Conservation (phyloP, 2,113 vertebrate species). For the Pygathrix nemaeus region DNA sequence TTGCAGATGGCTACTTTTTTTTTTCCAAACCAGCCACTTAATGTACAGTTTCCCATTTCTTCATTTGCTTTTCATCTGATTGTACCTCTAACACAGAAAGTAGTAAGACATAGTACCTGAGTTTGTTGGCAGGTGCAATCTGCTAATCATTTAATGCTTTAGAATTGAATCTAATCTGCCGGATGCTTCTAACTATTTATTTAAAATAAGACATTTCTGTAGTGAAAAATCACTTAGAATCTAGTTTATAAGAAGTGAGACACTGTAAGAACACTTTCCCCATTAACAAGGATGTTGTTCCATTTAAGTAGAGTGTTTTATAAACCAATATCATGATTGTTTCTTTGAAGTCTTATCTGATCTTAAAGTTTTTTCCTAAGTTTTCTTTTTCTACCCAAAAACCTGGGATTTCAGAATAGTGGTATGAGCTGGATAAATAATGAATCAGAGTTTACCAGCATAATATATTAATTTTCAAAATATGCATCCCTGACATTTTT, state of each 20-base stretch:
- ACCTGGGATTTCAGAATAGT: neutral
- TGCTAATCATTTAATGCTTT: slow-evolving; percentile 65
- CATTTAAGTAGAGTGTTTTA: neutral
- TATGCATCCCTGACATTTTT: neutral
- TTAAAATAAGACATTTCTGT: slow-evolving; percentile 44
- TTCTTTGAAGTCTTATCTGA: neutral
- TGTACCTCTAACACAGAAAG: slow-evolving; percentile 69
- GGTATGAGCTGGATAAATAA: neutral
- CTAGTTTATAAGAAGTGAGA: neutral
- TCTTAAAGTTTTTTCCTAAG: neutral
- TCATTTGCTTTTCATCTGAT: slow-evolving; percentile 76
- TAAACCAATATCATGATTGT: neutral
- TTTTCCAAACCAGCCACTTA: slow-evolving; percentile 61
- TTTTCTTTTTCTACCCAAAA: neutral
- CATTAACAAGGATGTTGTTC: neutral
- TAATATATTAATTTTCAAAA: slow-evolving; percentile 31
- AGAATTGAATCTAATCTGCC: slow-evolving; percentile 61
- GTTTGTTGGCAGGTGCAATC: slow-evolving; percentile 29
- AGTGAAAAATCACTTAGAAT: slow-evolving; percentile 38
- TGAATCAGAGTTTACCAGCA: neutral
- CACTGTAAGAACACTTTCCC: neutral
- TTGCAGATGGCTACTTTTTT: slow-evolving; percentile 73
- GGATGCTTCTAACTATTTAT: slow-evolving; percentile 62
- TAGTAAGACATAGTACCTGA: slow-evolving; percentile 43
- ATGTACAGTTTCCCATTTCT: slow-evolving; percentile 77